Percentiles rank a stretch among this genome's conserved stretches.
These are phyloP conservation scores for Osmerus eperlanus DNA, from an alignment of 2,113 vertebrate species.

Conservation along the genomic window DNA sequence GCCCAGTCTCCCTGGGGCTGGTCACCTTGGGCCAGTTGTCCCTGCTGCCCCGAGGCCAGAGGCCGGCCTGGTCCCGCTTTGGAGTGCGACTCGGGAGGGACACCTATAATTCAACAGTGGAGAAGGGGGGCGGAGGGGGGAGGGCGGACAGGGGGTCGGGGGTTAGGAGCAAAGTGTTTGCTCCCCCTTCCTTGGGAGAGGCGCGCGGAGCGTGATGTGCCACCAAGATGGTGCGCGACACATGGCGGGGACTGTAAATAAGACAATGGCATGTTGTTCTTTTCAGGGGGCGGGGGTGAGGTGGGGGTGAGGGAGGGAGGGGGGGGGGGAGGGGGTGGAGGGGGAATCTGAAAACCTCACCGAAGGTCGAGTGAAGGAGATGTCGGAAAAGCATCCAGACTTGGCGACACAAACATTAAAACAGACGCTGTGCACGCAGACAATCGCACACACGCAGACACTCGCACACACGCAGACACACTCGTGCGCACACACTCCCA, in stretches of 20 bases:
- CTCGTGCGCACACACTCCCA: not conserved
- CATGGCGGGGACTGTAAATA: conserved; percentile 58
- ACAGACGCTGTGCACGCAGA: too few species aligned
- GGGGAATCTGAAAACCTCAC: conserved; percentile 14
- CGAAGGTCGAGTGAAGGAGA: conserved; percentile 66
- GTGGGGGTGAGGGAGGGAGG: too few species aligned
- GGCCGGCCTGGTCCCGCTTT: conserved; percentile 41
- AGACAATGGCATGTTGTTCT: conserved; percentile 66
- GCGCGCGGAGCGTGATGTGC: conserved; percentile 23
- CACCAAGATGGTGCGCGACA: conserved; percentile 53
- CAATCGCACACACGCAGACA: too few species aligned
- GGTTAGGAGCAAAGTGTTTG: conserved; percentile 17
- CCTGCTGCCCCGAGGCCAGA: conserved; percentile 8
- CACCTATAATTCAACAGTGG: conserved; percentile 40
- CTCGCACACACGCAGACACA: too few species aligned
- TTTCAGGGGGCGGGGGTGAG: conserved; percentile 34
- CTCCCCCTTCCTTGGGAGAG: conserved; percentile 52
- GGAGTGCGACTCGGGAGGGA: conserved; percentile 38
- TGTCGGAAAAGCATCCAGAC: conserved; percentile 15
- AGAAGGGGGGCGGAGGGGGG: conserved; percentile 2
- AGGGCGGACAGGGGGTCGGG: not conserved
- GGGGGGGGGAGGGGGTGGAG: too few species aligned
- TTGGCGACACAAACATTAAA: not conserved
- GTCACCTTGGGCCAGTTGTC: conserved; percentile 76
- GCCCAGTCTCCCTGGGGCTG: conserved; percentile 62